Conservation (phyloP, 2,797 vertebrate genomes). For the Enteromius trimaculatus region DNA sequence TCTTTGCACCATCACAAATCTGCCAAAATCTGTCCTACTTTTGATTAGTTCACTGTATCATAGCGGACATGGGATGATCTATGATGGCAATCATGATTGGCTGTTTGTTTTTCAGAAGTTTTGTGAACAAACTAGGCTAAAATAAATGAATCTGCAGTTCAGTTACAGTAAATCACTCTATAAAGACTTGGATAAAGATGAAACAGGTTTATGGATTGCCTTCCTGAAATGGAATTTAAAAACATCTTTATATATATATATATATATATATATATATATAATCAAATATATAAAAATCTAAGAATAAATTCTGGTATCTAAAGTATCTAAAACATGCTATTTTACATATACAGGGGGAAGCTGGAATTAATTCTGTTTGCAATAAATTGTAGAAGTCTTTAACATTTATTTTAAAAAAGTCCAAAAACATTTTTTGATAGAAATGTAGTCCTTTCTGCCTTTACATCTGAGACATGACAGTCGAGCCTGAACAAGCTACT, state of each 20-base stretch:
- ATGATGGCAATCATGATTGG: not conserved
- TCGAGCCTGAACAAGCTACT: slow-evolving; percentile 31
- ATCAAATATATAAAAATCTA: too few species aligned
- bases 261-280: too few species aligned
- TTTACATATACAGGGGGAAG: not conserved
- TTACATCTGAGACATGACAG: not conserved
- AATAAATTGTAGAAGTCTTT: not conserved
- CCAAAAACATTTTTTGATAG: not conserved
- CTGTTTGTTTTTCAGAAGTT: not conserved
- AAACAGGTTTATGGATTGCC: not conserved
- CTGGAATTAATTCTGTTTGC: not conserved
- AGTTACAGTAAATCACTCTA: not conserved
- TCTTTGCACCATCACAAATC: not conserved
- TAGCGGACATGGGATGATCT: not conserved
- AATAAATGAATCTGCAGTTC: not conserved
- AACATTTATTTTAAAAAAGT: not conserved
- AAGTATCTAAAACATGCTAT: not conserved
- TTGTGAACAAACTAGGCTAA: not conserved
- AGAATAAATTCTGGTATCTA: not conserved
- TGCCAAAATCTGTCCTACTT: not conserved
- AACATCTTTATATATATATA: too few species aligned
- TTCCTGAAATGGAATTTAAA: not conserved
- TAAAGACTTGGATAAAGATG: not conserved
- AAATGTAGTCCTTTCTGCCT: not conserved
- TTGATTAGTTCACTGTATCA: not conserved